These are phyloP conservation scores for Aspiorhynchus laticeps DNA, from an alignment of 2,113 vertebrate species.

Conservation along the genomic window DNA sequence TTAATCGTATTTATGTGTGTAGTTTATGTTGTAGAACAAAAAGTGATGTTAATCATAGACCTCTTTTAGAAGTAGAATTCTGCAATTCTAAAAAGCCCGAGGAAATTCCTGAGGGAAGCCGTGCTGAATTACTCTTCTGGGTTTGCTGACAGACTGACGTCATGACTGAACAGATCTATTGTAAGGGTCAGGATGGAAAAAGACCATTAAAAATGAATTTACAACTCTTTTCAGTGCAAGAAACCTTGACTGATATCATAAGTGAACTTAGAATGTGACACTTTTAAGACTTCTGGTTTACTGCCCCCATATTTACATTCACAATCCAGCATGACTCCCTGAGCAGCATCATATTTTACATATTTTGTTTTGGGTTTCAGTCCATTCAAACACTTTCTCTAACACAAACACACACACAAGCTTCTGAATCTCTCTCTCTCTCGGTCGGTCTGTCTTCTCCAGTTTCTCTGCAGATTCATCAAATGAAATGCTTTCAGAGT, in stretches of 20 bases:
- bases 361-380: background rate
- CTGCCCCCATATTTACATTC: background rate
- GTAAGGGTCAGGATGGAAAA: background rate
- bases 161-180: slow-evolving; percentile 7
- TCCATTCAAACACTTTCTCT: background rate
- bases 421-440: slow-evolving; percentile 1
- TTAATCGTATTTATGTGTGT: no score
- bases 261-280: background rate
- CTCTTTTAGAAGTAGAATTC: background rate
- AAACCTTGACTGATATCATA: background rate
- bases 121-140: background rate
- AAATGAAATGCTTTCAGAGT: slow-evolving; percentile 19
- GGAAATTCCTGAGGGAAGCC: slow-evolving; percentile 10
- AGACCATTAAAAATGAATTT: background rate
- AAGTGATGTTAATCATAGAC: background rate
- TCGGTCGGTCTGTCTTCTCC: background rate
- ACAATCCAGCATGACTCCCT: background rate
- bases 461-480: slow-evolving; percentile 15
- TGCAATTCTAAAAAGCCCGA: background rate
- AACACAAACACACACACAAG: background rate
- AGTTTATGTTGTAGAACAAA: background rate
- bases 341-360: background rate
- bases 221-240: background rate
- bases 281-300: background rate
- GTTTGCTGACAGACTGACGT: background rate